Percentiles rank a stretch among this genome's conserved stretches.
phyloP scores from a whole-genome alignment of 2,113 vertebrate genomes.

The Oryzias javanicus region DNA sequence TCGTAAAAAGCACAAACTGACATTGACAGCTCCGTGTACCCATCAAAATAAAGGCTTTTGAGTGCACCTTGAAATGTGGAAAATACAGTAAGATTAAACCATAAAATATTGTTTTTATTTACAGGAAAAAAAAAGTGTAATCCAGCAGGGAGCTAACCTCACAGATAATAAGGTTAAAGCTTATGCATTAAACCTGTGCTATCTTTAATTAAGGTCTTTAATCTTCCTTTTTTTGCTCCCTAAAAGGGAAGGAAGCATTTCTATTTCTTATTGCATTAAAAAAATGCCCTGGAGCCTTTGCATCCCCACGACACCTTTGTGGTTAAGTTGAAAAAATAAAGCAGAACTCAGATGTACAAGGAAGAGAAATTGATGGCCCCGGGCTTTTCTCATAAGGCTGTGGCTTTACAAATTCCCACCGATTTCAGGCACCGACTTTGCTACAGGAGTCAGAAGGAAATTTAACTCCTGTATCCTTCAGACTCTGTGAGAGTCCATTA shows the following conservation, averaged over 20 bases:
- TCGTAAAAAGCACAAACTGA: too few relatives aligned
- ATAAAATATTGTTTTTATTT: constrained; percentile 18
- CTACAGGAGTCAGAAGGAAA: constrained; percentile 39
- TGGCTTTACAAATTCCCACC: constrained; percentile 59
- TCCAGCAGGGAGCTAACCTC: background rate
- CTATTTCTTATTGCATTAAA: constrained; percentile 26
- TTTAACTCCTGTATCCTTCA: constrained; percentile 39
- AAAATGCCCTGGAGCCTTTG: constrained; percentile 30
- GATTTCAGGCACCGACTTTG: constrained; percentile 56
- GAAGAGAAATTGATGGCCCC: constrained; percentile 49
- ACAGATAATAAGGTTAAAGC: constrained; percentile 18
- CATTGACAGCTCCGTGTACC: too few relatives aligned
- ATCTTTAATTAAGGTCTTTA: constrained; percentile 25
- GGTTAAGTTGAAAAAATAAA: constrained; percentile 51
- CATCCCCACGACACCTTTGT: constrained; percentile 31
- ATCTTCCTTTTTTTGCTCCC: constrained; percentile 8
- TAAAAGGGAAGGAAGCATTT: constrained; percentile 22
- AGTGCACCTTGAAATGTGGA: too few relatives aligned
- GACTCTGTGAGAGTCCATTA: constrained; percentile 53
- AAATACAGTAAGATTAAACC: constrained; percentile 2
- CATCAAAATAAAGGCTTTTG: too few relatives aligned
- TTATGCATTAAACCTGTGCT: constrained; percentile 8
- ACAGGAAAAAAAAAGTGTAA: constrained; percentile 15
- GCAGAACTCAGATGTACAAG: constrained; percentile 48
- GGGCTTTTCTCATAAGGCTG: constrained; percentile 39